Conservation (phyloP, 1,140 invertebrate species). For the Drosophila orena region DNA sequence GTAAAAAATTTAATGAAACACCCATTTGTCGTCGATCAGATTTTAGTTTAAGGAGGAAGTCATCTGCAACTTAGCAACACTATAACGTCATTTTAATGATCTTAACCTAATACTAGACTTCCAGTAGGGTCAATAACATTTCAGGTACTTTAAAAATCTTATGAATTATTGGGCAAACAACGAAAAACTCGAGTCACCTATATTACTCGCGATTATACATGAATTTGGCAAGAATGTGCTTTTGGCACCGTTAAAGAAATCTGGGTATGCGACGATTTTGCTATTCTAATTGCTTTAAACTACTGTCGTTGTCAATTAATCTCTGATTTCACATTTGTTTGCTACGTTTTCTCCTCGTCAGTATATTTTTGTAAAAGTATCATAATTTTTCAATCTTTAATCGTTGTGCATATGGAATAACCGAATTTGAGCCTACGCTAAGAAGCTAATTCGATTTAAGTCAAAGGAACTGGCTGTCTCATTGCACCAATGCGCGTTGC, state of each 20-base stretch:
- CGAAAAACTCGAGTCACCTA: slow-evolving; percentile 54
- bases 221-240: slow-evolving; percentile 38
- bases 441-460: slow-evolving; percentile 19
- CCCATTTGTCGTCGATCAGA: slow-evolving; percentile 39
- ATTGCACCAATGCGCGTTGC: slow-evolving; percentile 38
- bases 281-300: slow-evolving; percentile 77
- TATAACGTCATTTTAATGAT: slow-evolving; percentile 31
- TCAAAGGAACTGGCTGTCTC: slow-evolving; percentile 37
- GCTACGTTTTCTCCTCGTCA: slow-evolving; percentile 43
- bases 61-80: slow-evolving; percentile 54
- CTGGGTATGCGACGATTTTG: slow-evolving; percentile 49
- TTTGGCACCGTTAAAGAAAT: slow-evolving; percentile 63
- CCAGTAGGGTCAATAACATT: slow-evolving; percentile 70
- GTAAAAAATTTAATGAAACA: slow-evolving; percentile 22
- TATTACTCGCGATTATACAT: slow-evolving; percentile 28
- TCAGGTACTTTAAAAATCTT: slow-evolving; percentile 83
- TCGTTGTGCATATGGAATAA: slow-evolving; percentile 61
- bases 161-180: slow-evolving; percentile 80
- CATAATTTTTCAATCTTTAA: slow-evolving; percentile 44
- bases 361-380: slow-evolving; percentile 36
- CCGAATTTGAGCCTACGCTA: slow-evolving; percentile 23
- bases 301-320: slow-evolving; percentile 83
- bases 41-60: slow-evolving; percentile 31
- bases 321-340: slow-evolving; percentile 60
- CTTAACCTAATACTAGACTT: slow-evolving; percentile 75